Evolutionary conservation across 1,140 invertebrate genomes (phyloP), one percentile per base, ranked within the genome.

Genomic region (Brachionus sp.): DNA sequence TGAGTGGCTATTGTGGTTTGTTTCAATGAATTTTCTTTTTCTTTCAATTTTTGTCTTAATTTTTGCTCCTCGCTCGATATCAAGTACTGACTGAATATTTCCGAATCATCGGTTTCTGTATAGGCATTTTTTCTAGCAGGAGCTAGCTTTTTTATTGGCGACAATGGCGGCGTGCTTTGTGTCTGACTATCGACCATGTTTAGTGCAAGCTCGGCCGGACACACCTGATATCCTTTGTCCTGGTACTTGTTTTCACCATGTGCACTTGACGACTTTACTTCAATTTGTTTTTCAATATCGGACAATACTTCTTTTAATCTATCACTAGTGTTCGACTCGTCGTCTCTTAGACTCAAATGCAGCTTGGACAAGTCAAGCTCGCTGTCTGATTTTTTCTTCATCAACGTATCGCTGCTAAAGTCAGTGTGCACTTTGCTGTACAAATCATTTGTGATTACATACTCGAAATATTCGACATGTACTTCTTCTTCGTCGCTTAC

Each of bases 241-340:
- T 35, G 33, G 13, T n/a, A 23, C 12, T 37, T 70, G 39, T 25
- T 12, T 5, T 2, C 50, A 5, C 19, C 7, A 0, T 16, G 19
- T 9, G 37, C 3, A 12, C 6, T 39, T 0, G 44, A 1, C 50
- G 50, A 80, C 57, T 62, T 80, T 1, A 39, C 29, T 13, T 80
- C 77, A 3, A 80, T 80, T 44, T 80, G 25, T 39, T 66, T 80
- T 10, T 80, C 77, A 33, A 80, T 80, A 9, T 80, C 77, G 29
- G n/a, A 39, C 9, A 80, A 5, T 0, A 80, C 39, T 25, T 80
- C 23, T 13, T 80, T 35, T 4, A 80, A 19, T 1, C n/a, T 29
- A 23, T 57, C 46, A 12, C 39, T 66, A 2, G 46, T 35, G 12
- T 44, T 23, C 9, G 42, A 29, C 9, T 75, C 42, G 3, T 75